Base-by-base conservation (phyloP, 2,797 vertebrate species). In the Takifugu ocellatus region DNA sequence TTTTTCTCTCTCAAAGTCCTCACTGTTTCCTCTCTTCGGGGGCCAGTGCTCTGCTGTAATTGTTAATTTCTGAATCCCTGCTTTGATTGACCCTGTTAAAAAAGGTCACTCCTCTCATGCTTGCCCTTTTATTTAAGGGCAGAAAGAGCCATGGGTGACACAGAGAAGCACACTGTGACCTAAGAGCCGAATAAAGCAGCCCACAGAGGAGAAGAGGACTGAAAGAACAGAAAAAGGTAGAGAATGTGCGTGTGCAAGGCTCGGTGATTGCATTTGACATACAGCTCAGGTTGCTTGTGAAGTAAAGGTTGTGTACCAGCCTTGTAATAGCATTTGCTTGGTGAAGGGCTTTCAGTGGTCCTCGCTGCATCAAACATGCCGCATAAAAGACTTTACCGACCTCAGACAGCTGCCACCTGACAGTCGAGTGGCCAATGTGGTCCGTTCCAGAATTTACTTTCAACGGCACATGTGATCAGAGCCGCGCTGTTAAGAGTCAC, bases 351-450 rank as follows among this genome's bases (percentile, higher is more conserved):
- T 84, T 81, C 59, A 75, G 54, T 17, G 61, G 75, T 77, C 74
- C 75, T 71, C 42, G 15, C 49, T 57, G 66, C 55, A 59, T 8
- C 3, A 29, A 27, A 39, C 25, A 4, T 68, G 55, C 47, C 68
- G 74, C 24, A 43, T 73, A 72, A 85, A 83, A 79, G 70, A 76
- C 73, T 84, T 85, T 81, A 78, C 83, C 70, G 74, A 84, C 81
- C 79, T 82, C 67, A 5, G 60, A 72, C 55, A 75, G 61, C 68
- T 63, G 68, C 78, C 56, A 66, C 78, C 71, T 74, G 76, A 79
- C 47, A 57, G 64, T 50, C 5, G 39, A 61, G 63, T 60, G 61
- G 58, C 46, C 64, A 43, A 15, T 16, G 61, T 33, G 68, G 66
- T 77, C 61, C 70, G 70, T 79, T 78, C 82, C 61, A 51, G 63